phyloP scores from a whole-genome alignment of 2,113 vertebrate genomes.

The Eurystomus gularis region DNA sequence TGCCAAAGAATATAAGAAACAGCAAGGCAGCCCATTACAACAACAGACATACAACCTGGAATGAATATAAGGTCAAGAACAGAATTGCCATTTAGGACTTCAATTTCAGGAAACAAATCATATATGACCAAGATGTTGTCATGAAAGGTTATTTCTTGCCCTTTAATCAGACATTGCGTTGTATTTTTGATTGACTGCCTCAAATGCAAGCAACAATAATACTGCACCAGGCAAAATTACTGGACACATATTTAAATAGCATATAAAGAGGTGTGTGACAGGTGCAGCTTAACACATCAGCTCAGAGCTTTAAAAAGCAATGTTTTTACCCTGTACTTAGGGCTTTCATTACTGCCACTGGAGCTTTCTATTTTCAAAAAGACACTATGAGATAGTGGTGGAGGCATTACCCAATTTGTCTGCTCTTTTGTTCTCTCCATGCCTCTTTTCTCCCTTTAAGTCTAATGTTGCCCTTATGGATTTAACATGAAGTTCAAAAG shows the following conservation, averaged over 20 bases:
- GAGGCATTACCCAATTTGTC: neutral
- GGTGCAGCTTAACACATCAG: neutral
- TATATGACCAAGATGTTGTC: slow-evolving; percentile 25
- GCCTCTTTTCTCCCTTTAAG: neutral
- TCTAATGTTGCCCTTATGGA: neutral
- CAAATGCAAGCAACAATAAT: neutral
- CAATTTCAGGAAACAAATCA: slow-evolving; percentile 62
- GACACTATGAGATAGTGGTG: neutral
- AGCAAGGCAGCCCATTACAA: slow-evolving; percentile 21
- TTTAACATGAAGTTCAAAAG: neutral
- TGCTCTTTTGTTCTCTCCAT: neutral
- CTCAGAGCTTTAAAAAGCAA: neutral
- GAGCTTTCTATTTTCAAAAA: neutral
- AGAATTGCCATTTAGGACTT: slow-evolving; percentile 44
- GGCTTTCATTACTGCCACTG: neutral
- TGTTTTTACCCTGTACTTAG: neutral
- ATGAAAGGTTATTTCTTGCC: slow-evolving; percentile 44
- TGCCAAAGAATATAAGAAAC: neutral
- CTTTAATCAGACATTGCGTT: slow-evolving; percentile 37
- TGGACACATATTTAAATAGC: neutral
- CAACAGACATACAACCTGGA: neutral
- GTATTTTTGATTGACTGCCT: slow-evolving; percentile 48
- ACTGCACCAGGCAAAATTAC: neutral
- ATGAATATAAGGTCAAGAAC: slow-evolving; percentile 40
- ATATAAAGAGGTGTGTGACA: neutral